A percentile compares a stretch with the other conserved stretches of the same genome.
These are phyloP conservation scores for Alviniconcha marisindica DNA, from an alignment of 1,140 invertebrate genomes.

Conservation along the genomic window DNA sequence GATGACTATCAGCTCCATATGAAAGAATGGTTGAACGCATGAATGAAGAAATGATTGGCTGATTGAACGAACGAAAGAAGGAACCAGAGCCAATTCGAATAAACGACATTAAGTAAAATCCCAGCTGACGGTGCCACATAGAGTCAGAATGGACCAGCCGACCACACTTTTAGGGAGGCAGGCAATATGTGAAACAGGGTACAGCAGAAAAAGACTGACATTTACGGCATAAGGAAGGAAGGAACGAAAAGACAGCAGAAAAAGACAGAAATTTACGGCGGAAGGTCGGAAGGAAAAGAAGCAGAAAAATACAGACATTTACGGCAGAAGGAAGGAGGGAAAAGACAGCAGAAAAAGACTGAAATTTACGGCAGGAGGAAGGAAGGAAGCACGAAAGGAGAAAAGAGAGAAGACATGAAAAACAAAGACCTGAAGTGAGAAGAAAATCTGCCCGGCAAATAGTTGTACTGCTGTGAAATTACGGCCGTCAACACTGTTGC, in stretches of 20 bases:
- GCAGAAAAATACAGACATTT: too few relatives aligned
- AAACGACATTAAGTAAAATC: too few relatives aligned
- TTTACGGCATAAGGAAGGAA: slow-evolving; percentile 22
- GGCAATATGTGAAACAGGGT: slow-evolving; percentile 17
- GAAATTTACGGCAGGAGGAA: background rate
- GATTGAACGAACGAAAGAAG: too few relatives aligned
- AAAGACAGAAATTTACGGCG: background rate
- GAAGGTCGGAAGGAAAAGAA: background rate
- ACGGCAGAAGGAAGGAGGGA: background rate
- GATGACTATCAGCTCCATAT: too few relatives aligned
- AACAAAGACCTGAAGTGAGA: background rate
- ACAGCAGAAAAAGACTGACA: slow-evolving; percentile 31
- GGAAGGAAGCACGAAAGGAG: background rate
- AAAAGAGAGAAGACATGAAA: background rate
- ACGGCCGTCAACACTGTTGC: too few relatives aligned
- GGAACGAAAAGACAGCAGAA: slow-evolving; percentile 15
- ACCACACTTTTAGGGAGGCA: background rate
- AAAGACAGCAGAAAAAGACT: background rate
- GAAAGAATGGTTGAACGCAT: too few relatives aligned
- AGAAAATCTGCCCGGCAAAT: too few relatives aligned
- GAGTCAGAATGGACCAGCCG: too few relatives aligned
- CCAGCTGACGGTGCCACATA: too few relatives aligned
- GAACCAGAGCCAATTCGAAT: too few relatives aligned
- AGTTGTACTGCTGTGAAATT: too few relatives aligned
- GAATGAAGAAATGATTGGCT: too few relatives aligned